phyloP scores from a whole-genome alignment of 2,113 vertebrate genomes.

The Engraulis encrasicolus region DNA sequence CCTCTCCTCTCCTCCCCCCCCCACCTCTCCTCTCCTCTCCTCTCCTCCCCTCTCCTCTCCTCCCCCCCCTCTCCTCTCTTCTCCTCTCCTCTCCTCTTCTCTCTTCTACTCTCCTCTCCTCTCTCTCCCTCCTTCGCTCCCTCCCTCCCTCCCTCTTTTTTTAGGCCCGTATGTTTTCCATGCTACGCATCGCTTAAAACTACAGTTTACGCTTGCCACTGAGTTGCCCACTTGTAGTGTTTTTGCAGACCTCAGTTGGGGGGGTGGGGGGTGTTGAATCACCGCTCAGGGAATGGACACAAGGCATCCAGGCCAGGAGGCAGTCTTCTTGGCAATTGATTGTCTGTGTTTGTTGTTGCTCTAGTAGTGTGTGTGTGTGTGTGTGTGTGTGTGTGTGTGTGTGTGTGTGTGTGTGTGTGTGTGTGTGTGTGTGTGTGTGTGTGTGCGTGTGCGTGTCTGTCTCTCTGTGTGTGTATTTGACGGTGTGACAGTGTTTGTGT shows the following conservation, averaged over 20 bases:
- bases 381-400: constrained; percentile 2
- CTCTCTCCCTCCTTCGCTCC: constrained; percentile 7
- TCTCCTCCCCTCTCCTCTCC: background rate
- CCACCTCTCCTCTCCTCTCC: too few relatives aligned
- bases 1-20: too few relatives aligned
- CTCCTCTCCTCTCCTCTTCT: background rate
- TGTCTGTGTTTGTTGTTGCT: constrained; percentile 48
- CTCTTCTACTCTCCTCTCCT: too few relatives aligned
- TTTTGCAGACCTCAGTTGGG: background rate
- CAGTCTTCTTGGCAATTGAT: constrained; percentile 39
- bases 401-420: background rate
- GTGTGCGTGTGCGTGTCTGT: background rate
- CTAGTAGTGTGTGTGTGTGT: background rate
- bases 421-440: constrained; percentile 7
- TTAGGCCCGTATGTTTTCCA: background rate
- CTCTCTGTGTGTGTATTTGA: too few relatives aligned
- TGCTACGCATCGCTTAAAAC: background rate
- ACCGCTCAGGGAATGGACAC: background rate
- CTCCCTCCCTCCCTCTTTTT: background rate
- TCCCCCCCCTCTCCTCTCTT: background rate
- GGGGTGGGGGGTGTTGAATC: background rate
- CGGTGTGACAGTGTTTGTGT: background rate
- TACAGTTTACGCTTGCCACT: constrained; percentile 17
- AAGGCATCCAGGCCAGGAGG: constrained; percentile 21
- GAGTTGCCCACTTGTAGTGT: constrained; percentile 23